phyloP scores from a whole-genome alignment of 2,113 vertebrate genomes.

The Onychostruthus taczanowskii region DNA sequence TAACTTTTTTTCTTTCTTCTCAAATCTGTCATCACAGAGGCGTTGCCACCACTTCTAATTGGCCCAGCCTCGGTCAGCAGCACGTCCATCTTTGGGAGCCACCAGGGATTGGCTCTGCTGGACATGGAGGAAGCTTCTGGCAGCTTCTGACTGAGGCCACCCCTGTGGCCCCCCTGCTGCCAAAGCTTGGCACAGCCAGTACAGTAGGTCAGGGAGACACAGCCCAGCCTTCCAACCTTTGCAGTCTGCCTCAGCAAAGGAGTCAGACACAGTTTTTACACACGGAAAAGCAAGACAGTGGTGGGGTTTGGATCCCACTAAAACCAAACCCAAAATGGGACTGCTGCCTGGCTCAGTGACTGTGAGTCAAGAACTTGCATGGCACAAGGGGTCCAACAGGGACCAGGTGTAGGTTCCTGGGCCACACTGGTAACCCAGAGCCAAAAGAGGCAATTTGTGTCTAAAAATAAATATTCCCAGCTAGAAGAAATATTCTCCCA shows the following conservation, averaged over 20 bases:
- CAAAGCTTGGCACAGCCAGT: background rate
- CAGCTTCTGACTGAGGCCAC: background rate
- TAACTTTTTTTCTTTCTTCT: background rate
- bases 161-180: background rate
- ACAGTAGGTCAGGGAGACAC: background rate
- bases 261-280: background rate
- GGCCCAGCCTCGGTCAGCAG: background rate
- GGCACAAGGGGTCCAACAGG: background rate
- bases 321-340: background rate
- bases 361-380: background rate
- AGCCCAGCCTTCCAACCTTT: background rate
- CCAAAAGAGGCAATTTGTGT: background rate
- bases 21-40: background rate
- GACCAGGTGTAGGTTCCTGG: background rate
- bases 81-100: background rate
- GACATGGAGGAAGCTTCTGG: background rate
- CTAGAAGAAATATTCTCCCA: background rate
- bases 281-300: background rate
- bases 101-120: background rate
- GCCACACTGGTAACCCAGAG: background rate
- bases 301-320: fast-evolving
- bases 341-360: background rate
- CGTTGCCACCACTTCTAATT: background rate
- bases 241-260: background rate
- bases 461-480: background rate